phyloP scores from a whole-genome alignment of 2,797 vertebrate genomes.

The Liasis olivaceus region DNA sequence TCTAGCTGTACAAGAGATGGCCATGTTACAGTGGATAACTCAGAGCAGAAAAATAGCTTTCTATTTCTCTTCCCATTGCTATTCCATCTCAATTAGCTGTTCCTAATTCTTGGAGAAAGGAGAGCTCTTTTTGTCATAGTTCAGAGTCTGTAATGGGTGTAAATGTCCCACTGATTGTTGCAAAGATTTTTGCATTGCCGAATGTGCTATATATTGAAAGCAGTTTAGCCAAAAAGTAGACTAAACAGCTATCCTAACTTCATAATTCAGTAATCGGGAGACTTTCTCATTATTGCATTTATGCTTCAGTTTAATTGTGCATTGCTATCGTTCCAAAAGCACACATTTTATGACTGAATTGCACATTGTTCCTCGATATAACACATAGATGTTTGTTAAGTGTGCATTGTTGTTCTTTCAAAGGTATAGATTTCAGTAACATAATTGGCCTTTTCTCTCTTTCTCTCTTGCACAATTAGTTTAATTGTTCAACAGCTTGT shows the following conservation, averaged over 20 bases:
- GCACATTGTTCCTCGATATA: neutral
- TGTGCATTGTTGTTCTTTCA: neutral
- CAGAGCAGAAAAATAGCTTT: neutral
- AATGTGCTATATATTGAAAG: neutral
- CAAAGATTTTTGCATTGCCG: neutral
- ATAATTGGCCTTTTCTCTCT: neutral
- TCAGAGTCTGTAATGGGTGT: neutral
- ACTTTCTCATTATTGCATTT: neutral
- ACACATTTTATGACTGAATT: neutral
- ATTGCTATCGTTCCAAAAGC: neutral
- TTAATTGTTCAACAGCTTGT: slow-evolving; percentile 1
- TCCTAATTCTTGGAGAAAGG: neutral
- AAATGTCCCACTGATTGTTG: neutral
- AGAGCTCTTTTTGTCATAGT: neutral
- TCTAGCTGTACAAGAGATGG: no score
- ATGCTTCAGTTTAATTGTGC: neutral
- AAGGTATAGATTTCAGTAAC: neutral
- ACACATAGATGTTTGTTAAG: neutral
- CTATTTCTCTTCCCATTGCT: neutral
- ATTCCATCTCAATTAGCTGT: neutral
- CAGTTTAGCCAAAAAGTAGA: neutral
- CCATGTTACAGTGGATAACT: no score
- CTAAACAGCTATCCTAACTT: neutral
- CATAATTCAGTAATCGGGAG: neutral
- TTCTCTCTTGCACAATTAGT: neutral